A percentile compares a stretch with the other conserved stretches of the same genome.
Evolutionary conservation across 2,113 vertebrate species (phyloP).

Genomic region (Labeo rohita): DNA sequence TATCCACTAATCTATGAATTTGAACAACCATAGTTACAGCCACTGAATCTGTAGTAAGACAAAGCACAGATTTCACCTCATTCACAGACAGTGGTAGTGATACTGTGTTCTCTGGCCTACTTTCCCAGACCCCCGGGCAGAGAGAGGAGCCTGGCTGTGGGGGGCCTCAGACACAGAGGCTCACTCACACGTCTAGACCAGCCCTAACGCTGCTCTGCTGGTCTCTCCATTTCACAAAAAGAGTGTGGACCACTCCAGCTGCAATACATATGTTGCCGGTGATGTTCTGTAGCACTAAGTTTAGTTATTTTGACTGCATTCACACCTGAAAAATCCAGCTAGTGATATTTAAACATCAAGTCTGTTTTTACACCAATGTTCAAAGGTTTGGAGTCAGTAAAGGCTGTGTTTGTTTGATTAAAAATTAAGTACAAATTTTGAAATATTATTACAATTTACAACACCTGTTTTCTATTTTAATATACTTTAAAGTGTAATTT

Average conservation of each 20-base stretch:
- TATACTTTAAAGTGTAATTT: not conserved
- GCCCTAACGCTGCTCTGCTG: constrained; percentile 57
- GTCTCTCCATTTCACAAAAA: constrained; percentile 58
- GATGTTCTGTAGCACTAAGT: not conserved
- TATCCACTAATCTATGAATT: not conserved
- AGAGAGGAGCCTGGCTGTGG: constrained; percentile 67
- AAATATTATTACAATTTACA: not conserved
- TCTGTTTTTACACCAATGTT: not conserved
- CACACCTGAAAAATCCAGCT: not conserved
- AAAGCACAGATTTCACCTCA: constrained; percentile 73
- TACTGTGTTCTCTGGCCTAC: constrained; percentile 66
- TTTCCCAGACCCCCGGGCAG: constrained; percentile 72
- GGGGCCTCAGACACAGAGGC: constrained; percentile 64
- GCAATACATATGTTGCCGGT: not conserved
- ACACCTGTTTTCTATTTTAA: not conserved
- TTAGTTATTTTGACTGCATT: not conserved
- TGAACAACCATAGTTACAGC: not conserved
- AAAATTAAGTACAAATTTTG: not conserved
- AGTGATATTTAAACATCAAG: not conserved
- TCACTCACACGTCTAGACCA: constrained; percentile 65
- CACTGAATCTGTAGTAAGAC: constrained; percentile 71
- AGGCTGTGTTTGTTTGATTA: not conserved
- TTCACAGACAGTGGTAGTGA: constrained; percentile 44
- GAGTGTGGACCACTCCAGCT: not conserved
- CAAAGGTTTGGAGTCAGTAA: not conserved